These are phyloP conservation scores for Oncorhynchus keta DNA, from an alignment of 2,113 vertebrate genomes.

Conservation along the genomic window DNA sequence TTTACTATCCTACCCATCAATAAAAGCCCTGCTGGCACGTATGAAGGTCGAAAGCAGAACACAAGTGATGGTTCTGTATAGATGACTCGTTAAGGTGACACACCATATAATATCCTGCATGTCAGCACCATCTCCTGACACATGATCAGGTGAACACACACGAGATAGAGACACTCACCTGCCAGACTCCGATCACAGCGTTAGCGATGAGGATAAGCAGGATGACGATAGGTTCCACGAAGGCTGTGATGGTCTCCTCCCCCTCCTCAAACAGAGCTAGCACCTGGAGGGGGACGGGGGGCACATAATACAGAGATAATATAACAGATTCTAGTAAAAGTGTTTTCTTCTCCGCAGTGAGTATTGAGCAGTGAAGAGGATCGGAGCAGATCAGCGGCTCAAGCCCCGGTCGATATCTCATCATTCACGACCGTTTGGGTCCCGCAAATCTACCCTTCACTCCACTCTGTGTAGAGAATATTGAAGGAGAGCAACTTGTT, in stretches of 20 bases:
- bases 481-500: constrained; percentile 26
- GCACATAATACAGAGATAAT: constrained; percentile 10
- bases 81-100: neutral
- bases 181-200: constrained; percentile 94
- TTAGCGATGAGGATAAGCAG: constrained; percentile 95
- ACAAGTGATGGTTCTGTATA: neutral
- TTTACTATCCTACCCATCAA: neutral
- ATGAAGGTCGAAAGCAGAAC: neutral
- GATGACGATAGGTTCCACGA: constrained; percentile 94
- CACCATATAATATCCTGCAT: neutral
- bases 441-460: constrained; percentile 37
- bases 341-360: constrained; percentile 25
- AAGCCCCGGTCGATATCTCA: constrained; percentile 57
- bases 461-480: constrained; percentile 33
- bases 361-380: constrained; percentile 34
- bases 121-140: neutral
- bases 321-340: constrained; percentile 35
- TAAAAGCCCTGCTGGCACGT: neutral
- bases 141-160: neutral
- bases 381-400: constrained; percentile 17
- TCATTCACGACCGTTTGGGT: constrained; percentile 52
- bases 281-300: constrained; percentile 69
- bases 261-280: constrained; percentile 96
- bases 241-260: constrained; percentile 91
- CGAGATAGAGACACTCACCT: constrained; percentile 73